Base-by-base conservation (phyloP, 2,113 vertebrate species). In the Rhinogobius similis region DNA sequence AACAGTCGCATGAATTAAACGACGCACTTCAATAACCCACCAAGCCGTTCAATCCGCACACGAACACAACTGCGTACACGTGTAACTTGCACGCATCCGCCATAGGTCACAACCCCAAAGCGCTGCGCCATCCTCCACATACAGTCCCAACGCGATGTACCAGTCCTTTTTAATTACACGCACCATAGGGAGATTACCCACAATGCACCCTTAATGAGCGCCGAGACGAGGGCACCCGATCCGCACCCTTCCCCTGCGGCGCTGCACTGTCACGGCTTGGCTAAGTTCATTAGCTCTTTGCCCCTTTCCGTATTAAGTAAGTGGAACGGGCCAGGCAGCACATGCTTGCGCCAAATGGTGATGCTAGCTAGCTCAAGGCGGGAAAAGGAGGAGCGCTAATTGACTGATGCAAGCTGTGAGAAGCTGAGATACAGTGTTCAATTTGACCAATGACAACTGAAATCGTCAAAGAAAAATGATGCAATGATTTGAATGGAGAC, bases 121-220 rank as follows among this genome's bases (percentile, higher is more conserved):
- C 29, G 36, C 48, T 20, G 43, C n/a, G 1, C 13, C 26, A 27
- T 5, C 16, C 44, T n/a, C 24, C 11, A 6, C 5, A 59, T 29
- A 59, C 55, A 16, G 24, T 56, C 13, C 14, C 14, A 10, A 20
- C 8, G 5, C 29, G 12, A 10, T 38, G 4, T n/a, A 29, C 29
- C 20, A 5, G 16, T 20, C 10, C 16, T 36, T n/a, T 79, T 77
- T 80, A 80, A 89, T 83, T 80, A 80, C 68, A 76, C 44, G 55
- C 80, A 65, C 79, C 56, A 62, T 59, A 18, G 82, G 77, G 73
- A 70, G 53, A 77, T 65, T 72, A 76, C 67, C 70, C 63, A 77
- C 65, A 68, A 68, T 36, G 53, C 65, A 76, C 71, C 61, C 68
- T 62, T 83, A 76, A 79, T 77, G 73, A 78, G 20, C 0, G 13